Evolutionary conservation across 1,140 invertebrate genomes (phyloP), one percentile per base, ranked within the genome.

Genomic region (Eumeta japonica): DNA sequence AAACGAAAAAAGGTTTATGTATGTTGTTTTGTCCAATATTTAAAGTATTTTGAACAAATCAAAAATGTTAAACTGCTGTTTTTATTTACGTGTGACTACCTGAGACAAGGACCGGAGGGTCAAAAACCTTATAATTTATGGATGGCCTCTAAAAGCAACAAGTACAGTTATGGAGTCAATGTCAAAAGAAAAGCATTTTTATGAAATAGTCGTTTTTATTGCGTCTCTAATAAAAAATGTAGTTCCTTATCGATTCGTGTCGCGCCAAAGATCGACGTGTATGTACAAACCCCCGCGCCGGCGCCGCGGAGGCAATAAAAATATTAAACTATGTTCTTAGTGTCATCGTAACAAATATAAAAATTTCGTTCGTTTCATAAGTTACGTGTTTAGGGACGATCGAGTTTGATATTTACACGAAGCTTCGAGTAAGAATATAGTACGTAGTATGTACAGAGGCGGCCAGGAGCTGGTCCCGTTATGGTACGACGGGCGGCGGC

Each of bases 221-320:
- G 65, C 54, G 58, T 67, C 48, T 68, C 64, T 72, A 72, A 68
- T 68, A 72, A 72, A 72, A 58, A 68, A 68, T 67, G 63, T 68
- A 62, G 62, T 68, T 55, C 63, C 51, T 58, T 58, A 45, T 58
- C 67, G 57, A 58, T 62, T 62, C 57, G 52, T 52, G 52, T 61
- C 52, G n/a, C n/a, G n/a, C n/a, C n/a, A n/a, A n/a, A n/a, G n/a
- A n/a, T n/a, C n/a, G n/a, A n/a, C n/a, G n/a, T n/a, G n/a, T n/a
- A n/a, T n/a, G n/a, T n/a, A n/a, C n/a, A n/a, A n/a, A n/a, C n/a
- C n/a, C n/a, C n/a, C n/a, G n/a, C n/a, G n/a, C n/a, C n/a, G n/a
- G n/a, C n/a, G n/a, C n/a, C n/a, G n/a, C n/a, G n/a, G 20, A 7
- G 20, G 20, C 20, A 24, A n/a, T 24, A 24, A 24, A 24, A 24